Conservation (phyloP, 1,140 invertebrate genomes). For the Drosophila willistoni region DNA sequence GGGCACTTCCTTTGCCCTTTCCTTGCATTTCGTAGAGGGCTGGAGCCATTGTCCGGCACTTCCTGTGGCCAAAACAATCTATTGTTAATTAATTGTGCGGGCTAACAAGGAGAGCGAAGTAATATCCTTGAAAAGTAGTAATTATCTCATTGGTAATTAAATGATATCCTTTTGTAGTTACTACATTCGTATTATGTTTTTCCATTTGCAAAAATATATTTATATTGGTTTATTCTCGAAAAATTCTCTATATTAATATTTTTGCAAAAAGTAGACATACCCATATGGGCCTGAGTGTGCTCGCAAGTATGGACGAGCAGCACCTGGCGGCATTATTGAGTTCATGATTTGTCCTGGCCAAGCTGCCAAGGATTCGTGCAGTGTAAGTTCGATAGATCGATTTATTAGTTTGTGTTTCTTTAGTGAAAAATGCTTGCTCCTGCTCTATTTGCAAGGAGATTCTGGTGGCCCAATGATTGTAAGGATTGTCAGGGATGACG, state of each 20-base stretch:
- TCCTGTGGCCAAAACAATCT: conserved; percentile 71
- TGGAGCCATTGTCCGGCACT: conserved; percentile 46
- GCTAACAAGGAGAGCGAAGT: conserved; percentile 38
- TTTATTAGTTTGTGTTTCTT: background rate
- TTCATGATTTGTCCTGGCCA: conserved; percentile 94
- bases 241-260: conserved; percentile 60
- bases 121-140: conserved; percentile 28
- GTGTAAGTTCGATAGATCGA: conserved; percentile 86
- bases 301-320: conserved; percentile 91
- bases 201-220: too few species aligned
- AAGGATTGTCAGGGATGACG: conserved; percentile 88
- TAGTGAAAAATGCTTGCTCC: conserved; percentile 28
- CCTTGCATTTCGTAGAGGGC: background rate
- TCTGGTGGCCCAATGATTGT: conserved; percentile 95
- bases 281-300: conserved; percentile 92
- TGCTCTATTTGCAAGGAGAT: conserved; percentile 89
- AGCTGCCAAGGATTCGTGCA: conserved; percentile 93
- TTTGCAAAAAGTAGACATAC: conserved; percentile 92
- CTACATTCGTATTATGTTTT: too few species aligned
- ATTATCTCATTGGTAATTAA: background rate
- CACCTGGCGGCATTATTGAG: conserved; percentile 93
- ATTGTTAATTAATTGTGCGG: conserved; percentile 69
- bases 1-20: conserved; percentile 29
- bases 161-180: background rate
- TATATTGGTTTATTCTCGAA: background rate